Percentiles rank a stretch among this genome's conserved stretches.
These are phyloP conservation scores for Meloidogyne exigua DNA, from an alignment of 1,140 invertebrate species.

Conservation along the genomic window DNA sequence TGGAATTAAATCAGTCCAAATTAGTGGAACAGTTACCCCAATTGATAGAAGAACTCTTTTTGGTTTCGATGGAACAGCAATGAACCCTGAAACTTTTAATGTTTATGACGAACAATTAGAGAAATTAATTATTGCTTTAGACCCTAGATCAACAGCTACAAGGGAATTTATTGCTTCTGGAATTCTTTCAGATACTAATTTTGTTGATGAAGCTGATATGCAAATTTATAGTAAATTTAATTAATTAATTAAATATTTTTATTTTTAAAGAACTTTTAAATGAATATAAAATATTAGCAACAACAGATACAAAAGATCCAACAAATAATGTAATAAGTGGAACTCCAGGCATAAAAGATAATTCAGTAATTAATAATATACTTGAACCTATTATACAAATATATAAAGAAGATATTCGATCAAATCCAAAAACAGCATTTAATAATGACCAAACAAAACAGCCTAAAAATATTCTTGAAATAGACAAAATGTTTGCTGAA, in stretches of 20 bases:
- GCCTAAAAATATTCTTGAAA: not conserved
- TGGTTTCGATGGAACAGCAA: not conserved
- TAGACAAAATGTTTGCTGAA: not conserved
- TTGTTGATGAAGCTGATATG: not conserved
- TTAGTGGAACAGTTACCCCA: not conserved
- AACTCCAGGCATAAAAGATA: not conserved
- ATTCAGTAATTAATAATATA: not conserved
- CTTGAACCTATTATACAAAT: not conserved
- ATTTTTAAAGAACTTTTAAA: not conserved
- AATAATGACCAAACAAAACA: not conserved
- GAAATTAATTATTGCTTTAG: not conserved
- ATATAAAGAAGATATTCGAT: not conserved
- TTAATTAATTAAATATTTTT: not conserved
- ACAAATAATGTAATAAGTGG: not conserved
- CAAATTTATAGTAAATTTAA: slow-evolving; percentile 1
- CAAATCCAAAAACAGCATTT: not conserved
- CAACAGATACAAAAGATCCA: not conserved
- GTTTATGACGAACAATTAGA: not conserved
- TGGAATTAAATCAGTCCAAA: not conserved
- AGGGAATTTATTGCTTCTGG: not conserved
- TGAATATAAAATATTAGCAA: not conserved
- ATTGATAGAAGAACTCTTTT: not conserved
- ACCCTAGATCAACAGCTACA: not conserved
- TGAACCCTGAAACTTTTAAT: not conserved
- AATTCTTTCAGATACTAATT: not conserved